Evolutionary conservation across 2,113 vertebrate species (phyloP).

Genomic region (Plecturocebus donacophilus): DNA sequence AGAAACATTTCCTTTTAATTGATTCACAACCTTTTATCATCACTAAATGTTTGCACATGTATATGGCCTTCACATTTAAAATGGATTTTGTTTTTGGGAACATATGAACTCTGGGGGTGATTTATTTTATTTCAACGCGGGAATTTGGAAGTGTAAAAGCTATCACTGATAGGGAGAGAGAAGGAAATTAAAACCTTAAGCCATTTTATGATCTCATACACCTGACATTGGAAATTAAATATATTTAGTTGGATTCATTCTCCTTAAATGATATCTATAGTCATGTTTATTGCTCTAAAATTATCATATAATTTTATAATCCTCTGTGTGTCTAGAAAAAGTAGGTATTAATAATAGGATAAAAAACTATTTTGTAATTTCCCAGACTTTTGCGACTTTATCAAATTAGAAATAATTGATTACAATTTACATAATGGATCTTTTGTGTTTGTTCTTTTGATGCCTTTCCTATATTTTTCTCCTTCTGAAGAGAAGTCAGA

Average conservation of each 20-base stretch:
- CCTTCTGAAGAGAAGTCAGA: neutral
- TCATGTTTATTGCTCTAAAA: conserved; percentile 10
- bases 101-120: conserved; percentile 3
- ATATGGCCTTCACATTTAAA: neutral
- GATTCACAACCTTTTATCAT: conserved; percentile 19
- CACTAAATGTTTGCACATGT: conserved; percentile 34
- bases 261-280: neutral
- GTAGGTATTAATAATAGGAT: neutral
- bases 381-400: conserved; percentile 17
- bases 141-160: conserved; percentile 55
- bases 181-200: conserved; percentile 23
- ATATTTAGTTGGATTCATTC: neutral
- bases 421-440: neutral
- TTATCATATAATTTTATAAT: neutral
- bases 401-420: conserved; percentile 20
- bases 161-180: neutral
- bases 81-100: neutral
- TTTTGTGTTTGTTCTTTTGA: conserved; percentile 43
- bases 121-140: conserved; percentile 30
- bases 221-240: conserved; percentile 2
- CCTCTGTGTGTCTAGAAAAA: neutral
- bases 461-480: neutral
- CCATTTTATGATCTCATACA: neutral
- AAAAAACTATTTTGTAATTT: conserved; percentile 33
- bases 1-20: conserved; percentile 50